A percentile compares a stretch with the other conserved stretches of the same genome.
phyloP scores from a whole-genome alignment of 2,888 invertebrate species.

The Oscheius sp. region DNA sequence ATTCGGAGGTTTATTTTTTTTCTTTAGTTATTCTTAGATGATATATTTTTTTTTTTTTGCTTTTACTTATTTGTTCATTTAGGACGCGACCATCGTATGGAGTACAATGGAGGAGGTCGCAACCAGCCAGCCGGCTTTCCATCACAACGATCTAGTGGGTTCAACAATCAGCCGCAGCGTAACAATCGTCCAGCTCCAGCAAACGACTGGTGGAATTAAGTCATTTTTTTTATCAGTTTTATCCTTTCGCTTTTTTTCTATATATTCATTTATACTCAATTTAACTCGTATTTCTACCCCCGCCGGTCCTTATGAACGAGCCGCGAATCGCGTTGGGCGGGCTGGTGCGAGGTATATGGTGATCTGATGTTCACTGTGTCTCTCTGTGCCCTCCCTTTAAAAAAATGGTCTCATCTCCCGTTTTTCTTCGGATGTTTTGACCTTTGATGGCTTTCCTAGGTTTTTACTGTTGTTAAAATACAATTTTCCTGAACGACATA shows the following conservation, averaged over 20 bases:
- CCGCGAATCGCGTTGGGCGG: constrained; percentile 32
- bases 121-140: not conserved
- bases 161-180: constrained; percentile 29
- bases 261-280: not conserved
- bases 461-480: constrained; percentile 12
- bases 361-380: constrained; percentile 18
- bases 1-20: constrained; percentile 56
- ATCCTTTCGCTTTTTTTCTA: not conserved
- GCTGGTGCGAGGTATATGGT: constrained; percentile 31
- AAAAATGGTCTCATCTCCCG: constrained; percentile 14
- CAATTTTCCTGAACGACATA: not conserved
- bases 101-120: constrained; percentile 34
- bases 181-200: constrained; percentile 22
- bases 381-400: constrained; percentile 29
- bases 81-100: constrained; percentile 68
- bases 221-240: not conserved
- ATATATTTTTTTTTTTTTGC: not conserved
- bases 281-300: constrained; percentile 2
- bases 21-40: not conserved
- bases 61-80: constrained; percentile 2
- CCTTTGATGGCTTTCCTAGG: constrained; percentile 25
- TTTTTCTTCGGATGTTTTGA: constrained; percentile 22
- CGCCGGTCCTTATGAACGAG: constrained; percentile 25
- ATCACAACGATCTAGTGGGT: constrained; percentile 31
- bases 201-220: constrained; percentile 34